Percentiles rank a stretch among this genome's conserved stretches.
Conservation (phyloP, 92 coral and sea anemone genomes). For the Zoanthus solanderi region DNA sequence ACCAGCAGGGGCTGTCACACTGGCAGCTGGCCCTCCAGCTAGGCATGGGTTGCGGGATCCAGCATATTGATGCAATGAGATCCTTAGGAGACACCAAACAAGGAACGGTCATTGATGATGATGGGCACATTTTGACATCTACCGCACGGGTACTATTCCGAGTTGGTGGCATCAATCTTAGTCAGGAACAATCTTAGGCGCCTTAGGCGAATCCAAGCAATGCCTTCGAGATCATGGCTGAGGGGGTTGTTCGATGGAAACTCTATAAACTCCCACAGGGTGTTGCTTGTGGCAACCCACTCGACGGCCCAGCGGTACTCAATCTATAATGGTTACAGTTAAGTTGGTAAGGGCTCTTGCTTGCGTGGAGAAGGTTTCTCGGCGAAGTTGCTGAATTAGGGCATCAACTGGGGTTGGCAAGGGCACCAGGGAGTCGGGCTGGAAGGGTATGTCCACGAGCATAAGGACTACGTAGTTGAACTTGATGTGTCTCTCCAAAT, state of each 20-base stretch:
- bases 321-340: conserved; percentile 10
- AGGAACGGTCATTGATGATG: conserved; percentile 27
- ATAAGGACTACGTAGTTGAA: too few species aligned
- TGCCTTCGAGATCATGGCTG: neutral
- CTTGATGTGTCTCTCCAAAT: too few species aligned
- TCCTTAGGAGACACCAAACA: conserved; percentile 42
- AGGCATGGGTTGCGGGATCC: conserved; percentile 33
- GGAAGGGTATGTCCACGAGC: too few species aligned
- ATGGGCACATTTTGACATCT: neutral
- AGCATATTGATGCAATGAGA: neutral
- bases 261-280: neutral
- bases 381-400: conserved; percentile 2
- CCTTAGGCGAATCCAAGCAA: conserved; percentile 33
- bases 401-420: conserved; percentile 25
- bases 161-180: too few species aligned
- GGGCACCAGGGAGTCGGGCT: neutral
- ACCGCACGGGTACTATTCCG: conserved; percentile 38
- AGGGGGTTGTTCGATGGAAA: neutral
- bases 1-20: neutral
- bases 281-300: conserved; percentile 1
- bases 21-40: neutral
- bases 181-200: neutral
- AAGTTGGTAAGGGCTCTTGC: conserved; percentile 12
- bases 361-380: conserved; percentile 11
- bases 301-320: conserved; percentile 3